A percentile compares a stretch with the other conserved stretches of the same genome.
phyloP scores from a whole-genome alignment of 2,797 vertebrate genomes.

The Smutsia temminckii region DNA sequence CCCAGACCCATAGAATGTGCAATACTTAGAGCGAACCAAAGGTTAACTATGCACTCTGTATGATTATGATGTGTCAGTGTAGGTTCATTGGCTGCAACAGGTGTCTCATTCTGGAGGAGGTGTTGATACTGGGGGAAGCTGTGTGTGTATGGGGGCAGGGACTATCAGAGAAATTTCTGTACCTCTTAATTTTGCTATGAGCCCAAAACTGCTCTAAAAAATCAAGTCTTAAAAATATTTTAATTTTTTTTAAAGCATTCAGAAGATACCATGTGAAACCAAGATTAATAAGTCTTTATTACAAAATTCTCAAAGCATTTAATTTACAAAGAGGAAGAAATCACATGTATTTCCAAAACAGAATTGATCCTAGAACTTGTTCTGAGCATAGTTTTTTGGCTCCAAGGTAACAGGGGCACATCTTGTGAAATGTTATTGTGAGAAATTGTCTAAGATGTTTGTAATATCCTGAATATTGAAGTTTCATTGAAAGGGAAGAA shows the following conservation, averaged over 20 bases:
- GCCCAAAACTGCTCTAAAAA: background rate
- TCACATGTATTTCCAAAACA: background rate
- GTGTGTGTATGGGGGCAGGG: background rate
- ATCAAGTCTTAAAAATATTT: background rate
- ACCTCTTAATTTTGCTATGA: background rate
- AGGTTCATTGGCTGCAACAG: background rate
- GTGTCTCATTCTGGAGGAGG: too few species aligned
- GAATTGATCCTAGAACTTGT: background rate
- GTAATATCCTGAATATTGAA: background rate
- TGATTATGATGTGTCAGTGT: background rate
- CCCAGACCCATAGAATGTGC: background rate
- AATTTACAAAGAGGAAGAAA: conserved; percentile 37
- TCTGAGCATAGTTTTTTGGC: background rate
- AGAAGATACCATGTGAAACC: background rate
- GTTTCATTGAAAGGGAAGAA: background rate
- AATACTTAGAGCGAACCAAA: background rate
- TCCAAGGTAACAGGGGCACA: background rate
- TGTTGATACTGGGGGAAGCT: background rate
- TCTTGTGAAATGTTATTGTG: background rate
- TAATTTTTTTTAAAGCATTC: background rate
- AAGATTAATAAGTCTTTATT: background rate
- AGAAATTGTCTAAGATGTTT: background rate
- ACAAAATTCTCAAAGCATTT: background rate
- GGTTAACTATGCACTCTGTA: background rate
- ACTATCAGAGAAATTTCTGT: background rate